These are phyloP conservation scores for Bubo blakistoni DNA, from an alignment of 2,113 vertebrate species.

Conservation along the genomic window DNA sequence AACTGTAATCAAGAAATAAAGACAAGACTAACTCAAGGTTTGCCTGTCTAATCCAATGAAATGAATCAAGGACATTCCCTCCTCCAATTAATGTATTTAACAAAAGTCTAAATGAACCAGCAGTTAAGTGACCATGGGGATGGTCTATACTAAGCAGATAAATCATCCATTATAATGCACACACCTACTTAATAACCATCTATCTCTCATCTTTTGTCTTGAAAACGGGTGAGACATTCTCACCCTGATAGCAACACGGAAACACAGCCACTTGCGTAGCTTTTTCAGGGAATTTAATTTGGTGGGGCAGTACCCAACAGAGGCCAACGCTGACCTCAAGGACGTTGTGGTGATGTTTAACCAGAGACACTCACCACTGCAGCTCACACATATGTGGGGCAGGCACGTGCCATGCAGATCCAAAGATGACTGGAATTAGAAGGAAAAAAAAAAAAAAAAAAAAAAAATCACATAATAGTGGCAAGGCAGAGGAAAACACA, in stretches of 20 bases:
- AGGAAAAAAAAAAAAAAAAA: background rate
- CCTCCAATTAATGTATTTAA: constrained; percentile 3
- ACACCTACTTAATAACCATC: background rate
- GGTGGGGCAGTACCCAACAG: background rate
- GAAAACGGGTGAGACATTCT: background rate
- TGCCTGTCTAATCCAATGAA: background rate
- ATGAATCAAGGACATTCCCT: background rate
- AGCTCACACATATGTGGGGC: background rate
- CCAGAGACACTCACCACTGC: background rate
- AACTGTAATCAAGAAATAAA: constrained; percentile 35
- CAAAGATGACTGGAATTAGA: background rate
- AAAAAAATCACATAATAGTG: background rate
- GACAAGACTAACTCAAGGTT: background rate
- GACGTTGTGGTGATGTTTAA: background rate
- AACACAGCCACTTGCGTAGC: background rate
- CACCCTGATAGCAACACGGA: background rate
- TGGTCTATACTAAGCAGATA: constrained; percentile 1
- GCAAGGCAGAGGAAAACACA: background rate
- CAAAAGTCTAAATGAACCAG: constrained; percentile 28
- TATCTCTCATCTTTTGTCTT: background rate
- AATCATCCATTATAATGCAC: background rate
- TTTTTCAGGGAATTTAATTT: background rate
- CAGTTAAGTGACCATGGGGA: background rate
- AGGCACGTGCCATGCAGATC: background rate
- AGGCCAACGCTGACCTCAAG: rapidly evolving